A percentile compares a stretch with the other conserved stretches of the same genome.
phyloP scores from a whole-genome alignment of 2,797 vertebrate species.

The Sciurus vulgaris region DNA sequence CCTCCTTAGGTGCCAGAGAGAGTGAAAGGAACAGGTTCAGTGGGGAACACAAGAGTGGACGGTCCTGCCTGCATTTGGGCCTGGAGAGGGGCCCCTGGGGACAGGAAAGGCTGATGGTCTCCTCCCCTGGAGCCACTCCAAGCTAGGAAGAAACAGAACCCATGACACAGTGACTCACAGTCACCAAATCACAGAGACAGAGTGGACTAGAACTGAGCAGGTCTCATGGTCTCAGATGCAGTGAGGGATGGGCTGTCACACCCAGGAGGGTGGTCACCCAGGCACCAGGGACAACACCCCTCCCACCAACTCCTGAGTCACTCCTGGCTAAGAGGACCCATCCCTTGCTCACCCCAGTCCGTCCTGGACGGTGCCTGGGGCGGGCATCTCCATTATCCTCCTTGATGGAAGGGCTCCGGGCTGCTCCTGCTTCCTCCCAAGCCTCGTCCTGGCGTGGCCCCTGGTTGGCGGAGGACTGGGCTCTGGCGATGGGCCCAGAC shows the following conservation, averaged over 20 bases:
- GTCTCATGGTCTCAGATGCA: neutral
- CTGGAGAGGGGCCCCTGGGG: neutral
- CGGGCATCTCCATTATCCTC: neutral
- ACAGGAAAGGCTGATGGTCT: neutral
- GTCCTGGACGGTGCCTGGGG: neutral
- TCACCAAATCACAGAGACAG: neutral
- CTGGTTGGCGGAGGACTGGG: neutral
- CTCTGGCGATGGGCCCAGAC: neutral
- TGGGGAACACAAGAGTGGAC: no score
- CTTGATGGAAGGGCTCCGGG: neutral
- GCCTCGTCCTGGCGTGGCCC: neutral
- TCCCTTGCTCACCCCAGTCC: no score
- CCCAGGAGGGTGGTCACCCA: neutral
- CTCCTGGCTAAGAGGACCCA: neutral
- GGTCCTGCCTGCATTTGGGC: neutral
- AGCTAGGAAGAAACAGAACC: neutral
- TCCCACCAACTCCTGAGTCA: neutral
- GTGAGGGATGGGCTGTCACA: neutral
- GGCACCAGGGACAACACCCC: neutral
- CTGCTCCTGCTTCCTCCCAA: neutral
- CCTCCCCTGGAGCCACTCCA: neutral
- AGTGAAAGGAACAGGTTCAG: fast-evolving
- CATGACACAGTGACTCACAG: neutral
- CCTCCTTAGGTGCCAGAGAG: neutral
- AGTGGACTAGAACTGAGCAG: neutral